Evolutionary conservation across 1,140 invertebrate species (phyloP).

Genomic region (Tribolium castaneum): DNA sequence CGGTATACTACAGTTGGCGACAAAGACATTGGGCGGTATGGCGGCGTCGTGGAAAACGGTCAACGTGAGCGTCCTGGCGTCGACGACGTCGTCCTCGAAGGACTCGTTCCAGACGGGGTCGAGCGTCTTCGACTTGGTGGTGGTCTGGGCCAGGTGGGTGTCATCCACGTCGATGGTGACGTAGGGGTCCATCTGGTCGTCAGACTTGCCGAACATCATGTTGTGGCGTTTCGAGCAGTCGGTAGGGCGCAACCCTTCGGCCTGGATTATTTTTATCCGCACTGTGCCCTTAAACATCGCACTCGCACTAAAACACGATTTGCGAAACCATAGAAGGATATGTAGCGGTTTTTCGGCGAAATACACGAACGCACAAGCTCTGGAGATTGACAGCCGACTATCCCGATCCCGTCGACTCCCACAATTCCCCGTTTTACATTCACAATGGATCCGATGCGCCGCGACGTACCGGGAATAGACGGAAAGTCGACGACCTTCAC

Average conservation of each 20-base stretch:
- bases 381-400: conserved; percentile 14
- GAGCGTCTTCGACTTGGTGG: conserved; percentile 94
- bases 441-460: conserved; percentile 31
- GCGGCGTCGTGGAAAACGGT: conserved; percentile 99
- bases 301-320: background rate
- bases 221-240: conserved; percentile 94
- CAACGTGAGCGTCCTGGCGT: conserved; percentile 90
- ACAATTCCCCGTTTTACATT: conserved; percentile 34
- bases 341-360: background rate
- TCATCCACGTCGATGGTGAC: conserved; percentile 97
- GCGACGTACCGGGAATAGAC: conserved; percentile 27
- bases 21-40: conserved; percentile 97
- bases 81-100: conserved; percentile 91
- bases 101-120: conserved; percentile 95
- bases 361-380: background rate
- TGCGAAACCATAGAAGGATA: background rate
- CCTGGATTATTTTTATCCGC: conserved; percentile 97
- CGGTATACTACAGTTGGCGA: conserved; percentile 95
- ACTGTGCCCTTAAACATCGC: conserved; percentile 96
- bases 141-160: conserved; percentile 87
- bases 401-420: conserved; percentile 31
- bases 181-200: conserved; percentile 94
- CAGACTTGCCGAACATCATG: conserved; percentile 84
- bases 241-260: conserved; percentile 93
- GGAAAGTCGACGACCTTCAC: conserved; percentile 32